These are phyloP conservation scores for Criorhina ranunculi DNA, from an alignment of 2,888 invertebrate species.

Conservation along the genomic window DNA sequence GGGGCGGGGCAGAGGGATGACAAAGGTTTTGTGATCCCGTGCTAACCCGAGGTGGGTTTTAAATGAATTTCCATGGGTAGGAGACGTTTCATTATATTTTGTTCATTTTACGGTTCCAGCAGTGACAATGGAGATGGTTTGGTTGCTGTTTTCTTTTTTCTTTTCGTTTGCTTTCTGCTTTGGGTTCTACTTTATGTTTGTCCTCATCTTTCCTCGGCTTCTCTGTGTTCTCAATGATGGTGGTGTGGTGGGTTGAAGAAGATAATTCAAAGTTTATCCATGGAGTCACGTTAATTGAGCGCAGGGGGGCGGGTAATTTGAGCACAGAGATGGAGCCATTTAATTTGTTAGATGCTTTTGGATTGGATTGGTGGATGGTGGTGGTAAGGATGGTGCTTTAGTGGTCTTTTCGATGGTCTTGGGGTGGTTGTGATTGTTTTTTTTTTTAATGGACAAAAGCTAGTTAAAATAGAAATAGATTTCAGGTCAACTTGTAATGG, in stretches of 20 bases:
- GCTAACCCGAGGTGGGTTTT: slow-evolving; percentile 72
- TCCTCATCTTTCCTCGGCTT: background rate
- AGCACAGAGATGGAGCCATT: slow-evolving; percentile 74
- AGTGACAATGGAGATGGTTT: slow-evolving; percentile 65
- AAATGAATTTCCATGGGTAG: slow-evolving; percentile 74
- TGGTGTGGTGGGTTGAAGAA: slow-evolving; percentile 16
- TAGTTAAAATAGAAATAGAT: no score
- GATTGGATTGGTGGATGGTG: slow-evolving; percentile 5
- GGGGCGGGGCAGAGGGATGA: slow-evolving; percentile 43
- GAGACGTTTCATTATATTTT: slow-evolving; percentile 75
- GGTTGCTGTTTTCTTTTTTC: slow-evolving; percentile 14
- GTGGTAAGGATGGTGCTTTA: slow-evolving; percentile 5
- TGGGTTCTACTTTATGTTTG: slow-evolving; percentile 22
- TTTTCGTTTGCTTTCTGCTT: background rate
- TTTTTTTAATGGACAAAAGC: background rate
- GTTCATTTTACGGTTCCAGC: slow-evolving; percentile 75
- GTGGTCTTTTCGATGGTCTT: slow-evolving; percentile 27
- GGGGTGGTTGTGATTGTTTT: slow-evolving; percentile 31
- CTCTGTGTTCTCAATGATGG: slow-evolving; percentile 3
- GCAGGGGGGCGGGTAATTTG: slow-evolving; percentile 65
- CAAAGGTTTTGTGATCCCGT: slow-evolving; percentile 64
- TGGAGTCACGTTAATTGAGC: slow-evolving; percentile 74
- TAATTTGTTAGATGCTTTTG: slow-evolving; percentile 71
- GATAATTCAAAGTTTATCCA: slow-evolving; percentile 76
- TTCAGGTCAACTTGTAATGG: no score